These are phyloP conservation scores for silkworm (Bombyx mori) DNA, from an alignment of 1,140 invertebrate species.

Conservation along the genomic window ASM3026992v2 NC_085121.1:2312001-2312500, in stretches of 20 bases:
- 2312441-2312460: conserved; percentile 6
- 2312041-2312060: no score
- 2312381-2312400: conserved; percentile 28
- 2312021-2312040: no score
- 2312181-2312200: no score
- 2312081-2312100: no score
- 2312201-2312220: no score
- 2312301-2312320: conserved; percentile 18
- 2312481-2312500: conserved; percentile 16
- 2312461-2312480: conserved; percentile 57
- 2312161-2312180: no score
- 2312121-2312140: no score
- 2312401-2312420: conserved; percentile 22
- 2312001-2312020: no score
- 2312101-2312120: no score
- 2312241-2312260: conserved; percentile 20
- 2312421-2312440: conserved; percentile 9
- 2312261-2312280: conserved; percentile 50
- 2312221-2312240: background rate
- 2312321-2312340: conserved; percentile 40
- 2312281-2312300: conserved; percentile 36
- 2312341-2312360: conserved; percentile 30
- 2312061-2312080: no score
- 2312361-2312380: conserved; percentile 40
- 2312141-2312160: no score